Conservation (phyloP, 2,113 vertebrate genomes). For the Morone chrysops region DNA sequence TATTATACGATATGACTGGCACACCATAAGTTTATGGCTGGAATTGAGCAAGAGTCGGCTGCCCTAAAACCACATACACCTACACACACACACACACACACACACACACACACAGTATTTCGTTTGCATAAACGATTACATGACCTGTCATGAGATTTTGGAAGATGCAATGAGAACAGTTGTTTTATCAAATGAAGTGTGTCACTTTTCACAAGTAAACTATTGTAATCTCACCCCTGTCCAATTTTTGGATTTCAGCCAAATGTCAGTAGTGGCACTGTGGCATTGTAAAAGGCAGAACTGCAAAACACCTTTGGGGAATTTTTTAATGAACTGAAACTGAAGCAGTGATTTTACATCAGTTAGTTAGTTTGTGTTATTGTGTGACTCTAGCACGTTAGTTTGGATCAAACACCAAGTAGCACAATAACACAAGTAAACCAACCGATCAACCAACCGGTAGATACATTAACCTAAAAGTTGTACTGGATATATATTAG, state of each 20-base stretch:
- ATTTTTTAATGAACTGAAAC: conserved; percentile 6
- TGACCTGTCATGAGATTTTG: neutral
- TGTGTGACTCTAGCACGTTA: no score
- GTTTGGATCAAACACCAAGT: no score
- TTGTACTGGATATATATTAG: no score
- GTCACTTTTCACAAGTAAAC: no score
- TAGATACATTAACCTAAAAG: no score
- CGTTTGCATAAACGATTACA: no score
- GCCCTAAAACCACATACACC: neutral
- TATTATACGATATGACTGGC: neutral
- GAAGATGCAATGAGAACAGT: neutral
- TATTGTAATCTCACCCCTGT: neutral
- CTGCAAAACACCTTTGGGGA: neutral
- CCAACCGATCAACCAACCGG: no score
- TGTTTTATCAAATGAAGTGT: no score
- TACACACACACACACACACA: neutral
- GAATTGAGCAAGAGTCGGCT: neutral
- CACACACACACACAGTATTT: neutral
- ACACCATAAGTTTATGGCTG: neutral
- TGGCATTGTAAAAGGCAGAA: neutral
- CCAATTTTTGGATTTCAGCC: neutral
- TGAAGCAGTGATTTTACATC: no score
- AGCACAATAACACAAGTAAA: no score
- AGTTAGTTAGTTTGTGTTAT: no score
- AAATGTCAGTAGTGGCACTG: neutral